Base-by-base conservation (phyloP, 2,888 invertebrate species). In the Hydraecia micacea region DNA sequence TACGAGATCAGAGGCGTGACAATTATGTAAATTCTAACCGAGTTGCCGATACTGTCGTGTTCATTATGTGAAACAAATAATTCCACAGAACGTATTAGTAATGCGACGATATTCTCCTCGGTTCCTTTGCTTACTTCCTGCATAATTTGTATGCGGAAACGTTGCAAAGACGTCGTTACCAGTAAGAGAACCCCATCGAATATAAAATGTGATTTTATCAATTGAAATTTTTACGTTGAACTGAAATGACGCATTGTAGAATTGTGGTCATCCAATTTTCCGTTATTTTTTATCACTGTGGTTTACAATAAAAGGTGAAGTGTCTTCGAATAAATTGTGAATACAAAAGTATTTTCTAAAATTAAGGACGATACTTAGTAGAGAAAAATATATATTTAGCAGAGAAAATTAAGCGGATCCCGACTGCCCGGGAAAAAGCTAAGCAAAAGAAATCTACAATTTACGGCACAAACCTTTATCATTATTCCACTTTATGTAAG, bases 101-200 rank as follows among this genome's bases (percentile, higher is more conserved):
- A 87, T 87, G 84, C 87, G 85, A 79, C 85, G 84, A 83, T 89
- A 85, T 89, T 88, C 87, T 86, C 87, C 75, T 83, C 86, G 86
- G 87, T 91, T 90, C 88, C 88, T 90, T 88, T 84, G 79, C 85
- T 79, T 76, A 89, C 86, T 92, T 92, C 91, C 92, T 89, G 85
- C 85, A 84, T 88, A 75, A 91, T 90, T 91, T 90, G 89, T 90
- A 93, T 91, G 88, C 91, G 91, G 93, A 93, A 92, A 89, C 87
- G 46, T 81, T 87, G 82, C 88, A 90, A 90, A 89, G 87, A 89
- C 88, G 85, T 88, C 90, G 85, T 89, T 89, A 87, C 87, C 74
- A 85, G 88, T 84, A 88, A 85, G 78, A 80, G 75, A 79, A 87
- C 85, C 77, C 74, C 81, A 83, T 77, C 70, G 83, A 86, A 81